A percentile compares a stretch with the other conserved stretches of the same genome.
These are phyloP conservation scores for Drosophila insularis DNA, from an alignment of 1,140 invertebrate genomes.

Conservation along the genomic window DNA sequence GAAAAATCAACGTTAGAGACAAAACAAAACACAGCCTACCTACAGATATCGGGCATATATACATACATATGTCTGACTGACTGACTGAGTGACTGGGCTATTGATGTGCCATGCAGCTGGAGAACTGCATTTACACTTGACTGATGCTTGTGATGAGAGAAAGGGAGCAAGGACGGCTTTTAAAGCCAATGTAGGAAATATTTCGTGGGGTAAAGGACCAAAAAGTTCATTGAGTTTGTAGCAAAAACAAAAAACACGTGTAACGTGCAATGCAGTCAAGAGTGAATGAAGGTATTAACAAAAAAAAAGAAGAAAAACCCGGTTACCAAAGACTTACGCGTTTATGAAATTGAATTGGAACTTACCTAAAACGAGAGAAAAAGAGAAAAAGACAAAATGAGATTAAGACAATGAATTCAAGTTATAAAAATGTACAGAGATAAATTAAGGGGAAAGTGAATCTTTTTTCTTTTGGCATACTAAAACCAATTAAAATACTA, in stretches of 20 bases:
- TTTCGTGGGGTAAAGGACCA: background rate
- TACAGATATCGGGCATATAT: conserved; percentile 25
- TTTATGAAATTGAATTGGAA: background rate
- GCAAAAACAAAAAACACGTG: background rate
- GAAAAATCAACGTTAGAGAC: conserved; percentile 57
- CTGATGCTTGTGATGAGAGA: conserved; percentile 29
- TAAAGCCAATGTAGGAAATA: conserved; percentile 1
- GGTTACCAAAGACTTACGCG: background rate
- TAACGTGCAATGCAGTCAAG: background rate
- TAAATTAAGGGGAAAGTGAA: background rate
- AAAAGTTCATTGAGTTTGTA: background rate
- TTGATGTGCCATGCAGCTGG: conserved; percentile 30
- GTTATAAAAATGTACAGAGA: background rate
- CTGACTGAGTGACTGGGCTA: conserved; percentile 10
- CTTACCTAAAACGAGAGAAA: background rate
- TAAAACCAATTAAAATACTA: conserved; percentile 10
- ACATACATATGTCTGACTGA: background rate
- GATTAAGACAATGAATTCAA: background rate
- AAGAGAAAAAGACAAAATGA: background rate
- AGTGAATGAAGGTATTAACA: background rate
- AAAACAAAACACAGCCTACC: conserved; percentile 55
- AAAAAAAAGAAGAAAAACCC: background rate
- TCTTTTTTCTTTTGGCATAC: background rate
- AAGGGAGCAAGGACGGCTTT: background rate
- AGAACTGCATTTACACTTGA: conserved; percentile 46